phyloP scores from a whole-genome alignment of 2,797 vertebrate species.

The Lepilemur ruficaudatus region DNA sequence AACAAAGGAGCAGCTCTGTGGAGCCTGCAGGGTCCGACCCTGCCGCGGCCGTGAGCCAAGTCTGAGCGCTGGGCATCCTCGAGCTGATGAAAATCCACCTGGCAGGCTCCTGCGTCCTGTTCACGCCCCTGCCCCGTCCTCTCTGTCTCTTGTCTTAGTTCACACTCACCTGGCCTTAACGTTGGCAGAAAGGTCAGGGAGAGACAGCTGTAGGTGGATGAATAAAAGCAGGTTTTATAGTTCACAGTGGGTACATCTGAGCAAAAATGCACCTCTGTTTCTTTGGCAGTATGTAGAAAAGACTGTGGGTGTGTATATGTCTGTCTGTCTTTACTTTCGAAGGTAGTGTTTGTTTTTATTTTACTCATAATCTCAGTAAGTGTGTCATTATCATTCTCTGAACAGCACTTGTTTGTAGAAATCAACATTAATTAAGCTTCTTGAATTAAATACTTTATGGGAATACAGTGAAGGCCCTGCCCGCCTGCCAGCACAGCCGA shows the following conservation, averaged over 20 bases:
- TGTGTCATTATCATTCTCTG: slow-evolving; percentile 55
- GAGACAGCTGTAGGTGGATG: slow-evolving; percentile 21
- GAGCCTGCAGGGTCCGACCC: slow-evolving; percentile 59
- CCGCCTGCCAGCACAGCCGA: neutral
- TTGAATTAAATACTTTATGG: slow-evolving; percentile 45
- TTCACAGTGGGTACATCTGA: neutral
- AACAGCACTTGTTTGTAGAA: slow-evolving; percentile 63
- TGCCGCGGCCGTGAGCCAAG: slow-evolving; percentile 50
- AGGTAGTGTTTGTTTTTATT: slow-evolving; percentile 21
- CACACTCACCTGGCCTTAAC: neutral
- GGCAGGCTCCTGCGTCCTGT: neutral
- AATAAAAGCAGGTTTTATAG: slow-evolving; percentile 37
- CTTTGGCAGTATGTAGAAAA: slow-evolving; percentile 51
- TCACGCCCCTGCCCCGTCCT: neutral
- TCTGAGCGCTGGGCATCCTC: slow-evolving; percentile 42
- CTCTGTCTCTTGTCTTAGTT: neutral
- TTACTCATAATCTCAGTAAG: slow-evolving; percentile 32
- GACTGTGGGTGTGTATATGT: neutral
- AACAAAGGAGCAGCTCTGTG: slow-evolving; percentile 75
- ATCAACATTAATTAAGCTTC: slow-evolving; percentile 70
- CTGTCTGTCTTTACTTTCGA: slow-evolving; percentile 38
- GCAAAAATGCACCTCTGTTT: slow-evolving; percentile 19
- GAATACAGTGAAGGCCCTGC: neutral
- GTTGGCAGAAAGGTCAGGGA: neutral
- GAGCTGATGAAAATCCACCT: slow-evolving; percentile 57